These are phyloP conservation scores for Caenorhabditis angaria DNA, from an alignment of 2,888 invertebrate genomes.

Conservation along the genomic window DNA sequence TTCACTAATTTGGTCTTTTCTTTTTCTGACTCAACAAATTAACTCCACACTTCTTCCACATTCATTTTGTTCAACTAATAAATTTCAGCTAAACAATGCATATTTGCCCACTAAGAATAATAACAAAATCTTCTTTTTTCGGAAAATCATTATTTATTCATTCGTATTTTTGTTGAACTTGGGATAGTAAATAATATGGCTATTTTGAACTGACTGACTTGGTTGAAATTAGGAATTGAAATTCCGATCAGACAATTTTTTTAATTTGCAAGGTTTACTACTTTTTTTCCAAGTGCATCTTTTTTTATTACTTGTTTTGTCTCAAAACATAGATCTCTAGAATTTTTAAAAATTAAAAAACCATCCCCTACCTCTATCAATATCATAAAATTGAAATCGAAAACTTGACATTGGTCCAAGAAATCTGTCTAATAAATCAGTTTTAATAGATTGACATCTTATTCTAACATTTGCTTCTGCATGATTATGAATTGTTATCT, in stretches of 20 bases:
- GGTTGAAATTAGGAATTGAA: too few species aligned
- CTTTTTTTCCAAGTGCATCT: too few species aligned
- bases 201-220: too few species aligned
- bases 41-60: neutral
- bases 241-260: too few species aligned
- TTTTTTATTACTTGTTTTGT: slow-evolving; percentile 8
- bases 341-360: too few species aligned
- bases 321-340: neutral
- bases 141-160: neutral
- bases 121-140: too few species aligned
- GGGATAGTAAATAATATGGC: too few species aligned
- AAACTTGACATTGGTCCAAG: slow-evolving; percentile 38
- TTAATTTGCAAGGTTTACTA: too few species aligned
- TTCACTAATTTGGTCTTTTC: neutral
- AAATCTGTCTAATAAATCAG: slow-evolving; percentile 45
- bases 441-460: slow-evolving; percentile 48
- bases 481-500: slow-evolving; percentile 50
- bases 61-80: too few species aligned
- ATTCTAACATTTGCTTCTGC: slow-evolving; percentile 50
- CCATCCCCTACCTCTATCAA: slow-evolving; percentile 45
- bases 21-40: slow-evolving; percentile 1
- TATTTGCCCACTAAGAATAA: too few species aligned
- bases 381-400: slow-evolving; percentile 53
- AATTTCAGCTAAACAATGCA: too few species aligned
- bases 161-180: too few species aligned